Conservation (phyloP, 1,140 invertebrate species). For the Drosophila kohkoa region DNA sequence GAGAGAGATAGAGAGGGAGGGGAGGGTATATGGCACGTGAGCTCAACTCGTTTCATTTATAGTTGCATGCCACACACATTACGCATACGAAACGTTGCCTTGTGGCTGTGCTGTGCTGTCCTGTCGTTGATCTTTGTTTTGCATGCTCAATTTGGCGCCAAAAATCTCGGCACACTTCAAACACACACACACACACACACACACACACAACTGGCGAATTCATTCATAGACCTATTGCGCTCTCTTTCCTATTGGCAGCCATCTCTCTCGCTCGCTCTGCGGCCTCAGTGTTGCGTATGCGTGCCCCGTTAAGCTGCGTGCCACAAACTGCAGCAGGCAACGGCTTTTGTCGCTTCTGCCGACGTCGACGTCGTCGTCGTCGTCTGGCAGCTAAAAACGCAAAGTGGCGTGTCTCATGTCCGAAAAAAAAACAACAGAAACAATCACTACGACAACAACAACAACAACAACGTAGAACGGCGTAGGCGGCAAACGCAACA, state of each 20-base stretch:
- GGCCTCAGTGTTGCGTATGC: conserved; percentile 56
- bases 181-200: conserved; percentile 13
- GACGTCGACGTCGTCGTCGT: conserved; percentile 13
- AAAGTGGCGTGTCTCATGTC: conserved; percentile 75
- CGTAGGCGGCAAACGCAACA: conserved; percentile 54
- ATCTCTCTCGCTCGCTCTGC: conserved; percentile 34
- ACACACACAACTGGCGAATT: conserved; percentile 42
- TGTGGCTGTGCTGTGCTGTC: conserved; percentile 38
- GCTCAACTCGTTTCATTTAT: conserved; percentile 23
- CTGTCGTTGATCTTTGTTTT: conserved; percentile 61
- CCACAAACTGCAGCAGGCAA: conserved; percentile 54
- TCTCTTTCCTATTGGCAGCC: conserved; percentile 12
- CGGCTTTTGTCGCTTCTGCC: conserved; percentile 46
- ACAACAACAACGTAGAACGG: conserved; percentile 34
- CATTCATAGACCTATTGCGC: conserved; percentile 59
- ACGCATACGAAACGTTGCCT: conserved; percentile 74
- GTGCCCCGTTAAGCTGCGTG: conserved; percentile 68
- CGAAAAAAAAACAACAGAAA: conserved; percentile 51
- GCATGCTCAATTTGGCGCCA: conserved; percentile 77
- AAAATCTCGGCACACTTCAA: conserved; percentile 63
- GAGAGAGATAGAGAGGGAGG: not conserved
- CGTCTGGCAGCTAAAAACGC: conserved; percentile 57
- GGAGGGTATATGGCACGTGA: conserved; percentile 33
- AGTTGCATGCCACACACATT: conserved; percentile 65
- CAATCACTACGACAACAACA: conserved; percentile 39